Base-by-base conservation (phyloP, 2,113 vertebrate genomes). In the Lepidiolamprologus cunningtoni region DNA sequence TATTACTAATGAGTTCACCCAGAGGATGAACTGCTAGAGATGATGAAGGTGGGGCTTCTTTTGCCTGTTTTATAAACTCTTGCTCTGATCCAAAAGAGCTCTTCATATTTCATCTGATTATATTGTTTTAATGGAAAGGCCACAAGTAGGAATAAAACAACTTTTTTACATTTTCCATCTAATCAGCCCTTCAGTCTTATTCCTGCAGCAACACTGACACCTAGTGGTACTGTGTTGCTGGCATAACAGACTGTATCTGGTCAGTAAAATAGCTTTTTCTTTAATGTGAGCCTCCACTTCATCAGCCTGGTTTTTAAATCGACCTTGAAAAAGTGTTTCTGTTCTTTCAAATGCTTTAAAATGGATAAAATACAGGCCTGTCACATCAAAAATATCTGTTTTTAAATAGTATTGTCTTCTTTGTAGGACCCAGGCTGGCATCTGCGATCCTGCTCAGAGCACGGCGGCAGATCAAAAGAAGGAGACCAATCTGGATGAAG, bases 401-500 rank as follows among this genome's bases (percentile, higher is more conserved):
- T 80, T 81, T 37, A 21, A 86, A 76, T 85, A 6, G n/a, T 52
- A 3, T 57, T 35, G 28, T 73, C 54, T 0, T 3, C 23, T 35
- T 23, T 5, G 2, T 26, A 96, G 96, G 63, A 80, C 82, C 66
- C 82, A 82, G 95, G 89, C 82, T 88, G 88, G 9, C 0, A 88
- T 95, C 80, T 95, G 94, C 33, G 96, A 80, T 83, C n/a, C 80
- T 21, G 63, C 17, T 76, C 35, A 73, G 37, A 82, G 17, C 12
- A 93, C 86, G 79, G 54, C 3, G 2, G 94, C 95, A 79, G 94
- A 96, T 85, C 96, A 89, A 89, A 91, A 91, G 12, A 95, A 95
- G 89, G 96, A 97, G 5, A 94, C 95, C 1, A 94, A 96, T 84
- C 81, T 78, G 81, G 94, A 91, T 1, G 95, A 97, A n/a, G 96